Base-by-base conservation (phyloP, 2,113 vertebrate species). In the Pituophis catenifer region DNA sequence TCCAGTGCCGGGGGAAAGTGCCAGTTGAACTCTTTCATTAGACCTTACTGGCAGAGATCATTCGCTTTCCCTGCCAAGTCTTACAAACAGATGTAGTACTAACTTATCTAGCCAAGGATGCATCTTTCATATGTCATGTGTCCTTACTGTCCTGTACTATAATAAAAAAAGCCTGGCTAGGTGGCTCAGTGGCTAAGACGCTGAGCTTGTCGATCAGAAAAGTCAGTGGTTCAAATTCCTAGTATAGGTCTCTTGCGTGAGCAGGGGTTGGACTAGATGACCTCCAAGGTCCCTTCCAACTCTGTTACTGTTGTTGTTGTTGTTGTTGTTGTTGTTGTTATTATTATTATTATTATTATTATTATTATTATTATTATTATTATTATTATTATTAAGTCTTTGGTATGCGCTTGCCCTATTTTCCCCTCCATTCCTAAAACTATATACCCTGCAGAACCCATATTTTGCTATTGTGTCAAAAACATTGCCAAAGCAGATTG, bases 11-110 rank as follows among this genome's bases (percentile, higher is more conserved):
- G 29, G 26, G 29, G 53, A 92, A 88, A 48, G 19, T 52, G 91
- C 19, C 3, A 94, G 50, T 59, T 96, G 21, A 92, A 81, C n/a
- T 33, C 85, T 92, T 93, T 88, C 88, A 54, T 70, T 58, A 85
- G 29, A 86, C 86, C 92, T 93, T 95, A 90, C 52, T 92, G 86
- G 12, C 75, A 86, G 8, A 93, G 44, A 70, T 0, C 90, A 29
- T 19, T 90, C 62, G 3, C 75, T 55, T 54, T 93, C 50, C 3
- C 92, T 88, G 94, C 91, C 29, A 94, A 57, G 50, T 89, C 44
- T 65, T 70, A 90, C 58, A 81, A 94, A 38, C 24, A 93, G 53
- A 52, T 91, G 21, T 21, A 5, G 48, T 85, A 50, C 89, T 89
- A 58, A 33, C 94, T 85, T 91, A 94, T 90, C 59, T 62, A 53